A percentile compares a stretch with the other conserved stretches of the same genome.
phyloP scores from a whole-genome alignment of 2,888 invertebrate genomes.

The Pocota personata region DNA sequence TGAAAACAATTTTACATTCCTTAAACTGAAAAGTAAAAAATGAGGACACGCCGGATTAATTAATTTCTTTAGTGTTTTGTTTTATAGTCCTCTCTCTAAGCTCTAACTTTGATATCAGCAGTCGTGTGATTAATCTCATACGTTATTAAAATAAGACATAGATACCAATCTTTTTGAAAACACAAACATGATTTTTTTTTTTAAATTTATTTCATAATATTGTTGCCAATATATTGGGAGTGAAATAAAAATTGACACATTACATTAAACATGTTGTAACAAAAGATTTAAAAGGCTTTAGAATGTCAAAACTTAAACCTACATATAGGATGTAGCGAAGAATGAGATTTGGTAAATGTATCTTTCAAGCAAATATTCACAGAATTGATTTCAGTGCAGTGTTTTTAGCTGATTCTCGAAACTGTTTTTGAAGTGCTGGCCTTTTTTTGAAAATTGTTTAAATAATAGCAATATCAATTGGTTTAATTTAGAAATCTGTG shows the following conservation, averaged over 20 bases:
- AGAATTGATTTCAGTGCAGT: too few relatives aligned
- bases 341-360: not conserved
- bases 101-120: slow-evolving; percentile 7
- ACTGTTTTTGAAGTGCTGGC: too few relatives aligned
- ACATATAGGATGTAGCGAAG: too few relatives aligned
- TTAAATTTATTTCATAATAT: not conserved
- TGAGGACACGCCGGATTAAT: slow-evolving; percentile 7
- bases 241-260: slow-evolving; percentile 7
- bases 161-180: not conserved
- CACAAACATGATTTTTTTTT: not conserved
- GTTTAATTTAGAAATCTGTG: too few relatives aligned
- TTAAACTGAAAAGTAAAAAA: not conserved
- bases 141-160: not conserved
- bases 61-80: not conserved
- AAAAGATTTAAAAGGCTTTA: not conserved
- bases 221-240: not conserved
- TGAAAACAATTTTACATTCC: not conserved
- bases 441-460: too few relatives aligned
- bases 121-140: slow-evolving; percentile 1
- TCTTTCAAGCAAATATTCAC: not conserved
- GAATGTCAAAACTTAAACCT: not conserved
- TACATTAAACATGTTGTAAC: not conserved
- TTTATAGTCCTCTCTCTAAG: not conserved
- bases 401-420: too few relatives aligned
- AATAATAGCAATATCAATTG: too few relatives aligned